phyloP scores from a whole-genome alignment of 2,113 vertebrate genomes.

The Rhabdornis inornatus region DNA sequence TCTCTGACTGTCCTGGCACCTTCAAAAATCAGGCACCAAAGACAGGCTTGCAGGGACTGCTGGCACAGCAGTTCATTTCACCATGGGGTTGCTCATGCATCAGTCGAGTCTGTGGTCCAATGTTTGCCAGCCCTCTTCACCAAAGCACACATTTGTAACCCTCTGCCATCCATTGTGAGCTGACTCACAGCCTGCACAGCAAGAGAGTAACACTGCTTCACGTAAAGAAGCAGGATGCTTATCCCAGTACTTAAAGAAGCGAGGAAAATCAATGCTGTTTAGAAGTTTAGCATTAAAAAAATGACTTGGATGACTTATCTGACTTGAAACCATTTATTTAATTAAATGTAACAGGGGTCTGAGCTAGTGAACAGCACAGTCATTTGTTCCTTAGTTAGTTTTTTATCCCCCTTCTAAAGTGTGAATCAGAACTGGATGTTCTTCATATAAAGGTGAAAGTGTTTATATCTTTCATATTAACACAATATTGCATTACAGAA shows the following conservation, averaged over 20 bases:
- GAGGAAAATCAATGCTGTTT: background rate
- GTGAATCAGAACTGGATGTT: background rate
- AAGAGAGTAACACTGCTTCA: background rate
- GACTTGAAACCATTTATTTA: background rate
- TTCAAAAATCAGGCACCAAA: background rate
- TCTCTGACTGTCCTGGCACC: background rate
- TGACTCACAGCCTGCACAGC: background rate
- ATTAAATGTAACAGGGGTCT: background rate
- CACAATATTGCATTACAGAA: background rate
- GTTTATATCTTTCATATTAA: background rate
- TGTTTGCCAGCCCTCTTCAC: background rate
- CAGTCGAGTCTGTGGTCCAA: accelerated
- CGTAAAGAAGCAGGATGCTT: background rate
- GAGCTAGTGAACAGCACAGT: background rate
- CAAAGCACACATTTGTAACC: background rate
- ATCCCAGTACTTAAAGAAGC: background rate
- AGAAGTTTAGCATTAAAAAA: background rate
- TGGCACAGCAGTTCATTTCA: background rate
- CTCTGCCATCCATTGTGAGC: background rate
- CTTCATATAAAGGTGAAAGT: background rate
- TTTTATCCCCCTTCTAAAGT: background rate
- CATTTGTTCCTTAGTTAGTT: background rate
- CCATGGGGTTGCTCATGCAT: background rate
- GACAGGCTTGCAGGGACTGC: background rate
- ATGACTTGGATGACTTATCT: background rate